A percentile compares a stretch with the other conserved stretches of the same genome.
phyloP scores from a whole-genome alignment of 2,113 vertebrate species.

The Tachycineta bicolor region DNA sequence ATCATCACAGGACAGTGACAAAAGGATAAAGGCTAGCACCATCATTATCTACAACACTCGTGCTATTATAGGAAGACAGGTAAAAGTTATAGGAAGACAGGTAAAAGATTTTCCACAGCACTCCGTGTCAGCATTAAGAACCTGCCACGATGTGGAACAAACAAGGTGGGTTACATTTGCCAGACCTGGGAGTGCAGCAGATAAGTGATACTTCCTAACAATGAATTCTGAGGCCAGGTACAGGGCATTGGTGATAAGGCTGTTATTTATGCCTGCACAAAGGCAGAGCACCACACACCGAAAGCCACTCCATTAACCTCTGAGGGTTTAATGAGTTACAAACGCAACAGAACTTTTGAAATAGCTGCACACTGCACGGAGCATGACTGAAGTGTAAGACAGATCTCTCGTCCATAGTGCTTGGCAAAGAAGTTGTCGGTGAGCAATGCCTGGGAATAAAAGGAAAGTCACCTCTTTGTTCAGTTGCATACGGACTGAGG shows the following conservation, averaged over 20 bases:
- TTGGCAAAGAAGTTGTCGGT: background rate
- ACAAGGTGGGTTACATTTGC: background rate
- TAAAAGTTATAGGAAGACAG: background rate
- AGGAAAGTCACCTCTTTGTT: background rate
- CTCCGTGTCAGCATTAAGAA: background rate
- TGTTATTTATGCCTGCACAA: background rate
- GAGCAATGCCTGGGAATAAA: background rate
- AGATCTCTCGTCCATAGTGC: background rate
- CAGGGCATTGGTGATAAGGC: background rate
- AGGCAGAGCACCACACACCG: background rate
- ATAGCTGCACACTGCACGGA: background rate
- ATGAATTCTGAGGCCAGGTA: background rate
- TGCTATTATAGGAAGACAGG: background rate
- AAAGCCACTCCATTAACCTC: background rate
- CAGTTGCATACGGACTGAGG: background rate
- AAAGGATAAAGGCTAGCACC: background rate
- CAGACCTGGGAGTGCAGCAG: background rate
- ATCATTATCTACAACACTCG: background rate
- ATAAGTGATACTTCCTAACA: background rate
- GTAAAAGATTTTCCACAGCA: background rate
- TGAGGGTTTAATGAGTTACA: slow-evolving; percentile 5
- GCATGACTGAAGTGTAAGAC: background rate
- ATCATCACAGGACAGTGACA: background rate
- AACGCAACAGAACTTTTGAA: background rate
- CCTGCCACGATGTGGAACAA: background rate